phyloP scores from a whole-genome alignment of 2,113 vertebrate genomes.

The Cavia aperea region DNA sequence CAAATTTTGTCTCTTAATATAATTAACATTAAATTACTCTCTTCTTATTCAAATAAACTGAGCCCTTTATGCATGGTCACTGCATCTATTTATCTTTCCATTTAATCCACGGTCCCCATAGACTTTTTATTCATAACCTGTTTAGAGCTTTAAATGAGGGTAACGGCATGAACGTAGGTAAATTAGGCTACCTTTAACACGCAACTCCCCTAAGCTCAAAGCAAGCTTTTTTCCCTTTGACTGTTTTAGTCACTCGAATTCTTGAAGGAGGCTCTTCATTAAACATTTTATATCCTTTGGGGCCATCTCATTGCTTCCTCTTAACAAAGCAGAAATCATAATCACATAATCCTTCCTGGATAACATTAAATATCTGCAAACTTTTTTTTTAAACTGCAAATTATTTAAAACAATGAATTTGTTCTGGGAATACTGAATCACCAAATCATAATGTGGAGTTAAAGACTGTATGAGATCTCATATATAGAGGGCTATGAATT shows the following conservation, averaged over 20 bases:
- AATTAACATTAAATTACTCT: not conserved
- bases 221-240: not conserved
- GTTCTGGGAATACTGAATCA: not conserved
- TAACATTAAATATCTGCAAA: not conserved
- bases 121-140: not conserved
- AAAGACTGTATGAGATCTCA: not conserved
- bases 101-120: not conserved
- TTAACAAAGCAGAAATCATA: not conserved
- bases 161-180: not conserved
- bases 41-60: constrained; percentile 4
- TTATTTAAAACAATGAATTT: constrained; percentile 20
- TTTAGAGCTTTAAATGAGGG: constrained; percentile 20
- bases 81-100: not conserved
- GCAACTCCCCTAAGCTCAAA: not conserved
- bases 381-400: not conserved
- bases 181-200: not conserved
- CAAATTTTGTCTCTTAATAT: constrained; percentile 33
- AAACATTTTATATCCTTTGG: not conserved
- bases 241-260: not conserved
- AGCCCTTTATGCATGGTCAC: not conserved
- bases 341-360: not conserved
- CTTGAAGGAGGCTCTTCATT: constrained; percentile 1
- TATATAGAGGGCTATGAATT: not conserved
- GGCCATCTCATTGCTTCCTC: not conserved
- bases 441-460: not conserved